These are phyloP conservation scores for Microctonus brassicae DNA, from an alignment of 2,888 invertebrate genomes.

Conservation along the genomic window DNA sequence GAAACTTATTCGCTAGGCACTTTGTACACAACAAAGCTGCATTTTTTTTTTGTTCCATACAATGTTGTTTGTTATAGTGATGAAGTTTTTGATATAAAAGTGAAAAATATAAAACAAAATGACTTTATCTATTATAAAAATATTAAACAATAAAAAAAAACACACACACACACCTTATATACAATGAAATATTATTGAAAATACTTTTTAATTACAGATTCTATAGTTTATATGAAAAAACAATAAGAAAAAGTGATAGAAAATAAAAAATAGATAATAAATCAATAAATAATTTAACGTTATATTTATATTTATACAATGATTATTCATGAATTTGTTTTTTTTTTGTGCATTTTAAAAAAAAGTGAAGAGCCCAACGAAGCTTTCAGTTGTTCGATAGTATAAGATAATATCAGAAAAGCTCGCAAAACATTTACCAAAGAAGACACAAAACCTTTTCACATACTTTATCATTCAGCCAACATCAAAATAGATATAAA, in stretches of 20 bases:
- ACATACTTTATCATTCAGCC: background rate
- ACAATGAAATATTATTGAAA: background rate
- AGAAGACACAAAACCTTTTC: slow-evolving; percentile 28
- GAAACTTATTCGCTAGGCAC: background rate
- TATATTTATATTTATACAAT: background rate
- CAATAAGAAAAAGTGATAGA: background rate
- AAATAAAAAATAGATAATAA: background rate
- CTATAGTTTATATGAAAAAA: background rate
- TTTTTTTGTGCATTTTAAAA: background rate
- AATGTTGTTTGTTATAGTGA: background rate
- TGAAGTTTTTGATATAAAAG: background rate
- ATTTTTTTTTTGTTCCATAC: background rate
- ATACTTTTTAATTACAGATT: background rate
- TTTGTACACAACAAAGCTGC: background rate
- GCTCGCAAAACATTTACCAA: slow-evolving; percentile 32
- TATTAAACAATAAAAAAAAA: background rate
- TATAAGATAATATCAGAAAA: slow-evolving; percentile 40
- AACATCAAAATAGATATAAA: slow-evolving; percentile 1
- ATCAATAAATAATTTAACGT: background rate
- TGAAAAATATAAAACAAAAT: background rate
- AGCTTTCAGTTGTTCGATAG: slow-evolving; percentile 36
- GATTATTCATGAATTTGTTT: slow-evolving; percentile 19
- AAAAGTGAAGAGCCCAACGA: background rate
- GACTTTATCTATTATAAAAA: background rate
- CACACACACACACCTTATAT: no score